Evolutionary conservation across 2,888 invertebrate species (phyloP).

Genomic region (Drosophila anomalata): DNA sequence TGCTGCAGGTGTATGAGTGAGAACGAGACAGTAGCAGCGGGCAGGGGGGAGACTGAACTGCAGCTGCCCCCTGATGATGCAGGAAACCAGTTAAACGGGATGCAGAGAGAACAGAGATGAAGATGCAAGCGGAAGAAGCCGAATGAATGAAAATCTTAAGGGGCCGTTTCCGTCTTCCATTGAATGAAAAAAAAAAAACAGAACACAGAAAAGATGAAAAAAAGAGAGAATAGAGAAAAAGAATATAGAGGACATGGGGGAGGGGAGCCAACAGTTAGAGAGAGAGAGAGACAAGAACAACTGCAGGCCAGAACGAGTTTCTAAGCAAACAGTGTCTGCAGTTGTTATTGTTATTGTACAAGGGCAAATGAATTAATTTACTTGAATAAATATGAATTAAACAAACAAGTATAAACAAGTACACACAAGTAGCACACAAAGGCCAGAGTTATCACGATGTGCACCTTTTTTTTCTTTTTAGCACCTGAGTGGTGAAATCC

Average conservation of each 20-base stretch:
- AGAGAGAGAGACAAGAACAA: neutral
- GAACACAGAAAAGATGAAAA: neutral
- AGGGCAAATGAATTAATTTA: constrained; percentile 69
- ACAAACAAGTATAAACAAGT: constrained; percentile 63
- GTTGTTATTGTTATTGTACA: constrained; percentile 59
- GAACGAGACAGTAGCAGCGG: constrained; percentile 3
- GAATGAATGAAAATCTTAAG: constrained; percentile 51
- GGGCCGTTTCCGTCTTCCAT: constrained; percentile 30
- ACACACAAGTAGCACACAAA: constrained; percentile 29
- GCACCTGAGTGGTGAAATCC: constrained; percentile 51
- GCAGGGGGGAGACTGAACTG: constrained; percentile 9
- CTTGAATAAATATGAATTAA: constrained; percentile 60
- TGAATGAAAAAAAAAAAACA: constrained; percentile 34
- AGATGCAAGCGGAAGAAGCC: constrained; percentile 53
- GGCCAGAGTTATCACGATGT: constrained; percentile 50
- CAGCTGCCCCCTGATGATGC: constrained; percentile 41
- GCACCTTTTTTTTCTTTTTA: constrained; percentile 57
- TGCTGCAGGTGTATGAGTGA: constrained; percentile 58
- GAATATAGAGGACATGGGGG: constrained; percentile 3
- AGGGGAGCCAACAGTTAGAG: neutral
- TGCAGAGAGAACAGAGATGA: constrained; percentile 12
- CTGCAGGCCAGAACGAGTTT: constrained; percentile 45
- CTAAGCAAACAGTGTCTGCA: constrained; percentile 27
- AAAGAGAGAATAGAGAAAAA: constrained; percentile 24
- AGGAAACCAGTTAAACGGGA: constrained; percentile 71